Conservation (phyloP, 2,888 invertebrate species). For the Trichogramma evanescens region DNA sequence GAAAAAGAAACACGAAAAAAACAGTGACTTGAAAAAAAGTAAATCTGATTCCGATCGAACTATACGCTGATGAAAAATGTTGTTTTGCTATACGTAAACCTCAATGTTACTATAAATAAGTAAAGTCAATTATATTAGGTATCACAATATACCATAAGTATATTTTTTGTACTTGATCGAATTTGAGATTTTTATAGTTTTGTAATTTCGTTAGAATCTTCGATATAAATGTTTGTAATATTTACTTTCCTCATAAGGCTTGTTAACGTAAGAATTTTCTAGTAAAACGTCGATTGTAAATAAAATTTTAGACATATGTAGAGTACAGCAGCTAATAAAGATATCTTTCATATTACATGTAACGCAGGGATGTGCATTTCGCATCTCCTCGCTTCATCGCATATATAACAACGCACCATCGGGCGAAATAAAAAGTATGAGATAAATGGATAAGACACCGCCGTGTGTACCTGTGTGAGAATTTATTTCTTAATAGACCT, state of each 20-base stretch:
- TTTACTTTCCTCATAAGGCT: no score
- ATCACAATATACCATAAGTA: not conserved
- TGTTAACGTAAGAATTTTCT: no score
- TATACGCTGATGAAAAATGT: not conserved
- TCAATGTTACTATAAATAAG: no score
- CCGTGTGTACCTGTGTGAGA: constrained; percentile 36
- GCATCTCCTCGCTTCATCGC: constrained; percentile 12
- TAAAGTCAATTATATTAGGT: no score
- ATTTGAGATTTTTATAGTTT: not conserved
- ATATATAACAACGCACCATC: not conserved
- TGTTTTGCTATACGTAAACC: no score
- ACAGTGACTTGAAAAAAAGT: not conserved
- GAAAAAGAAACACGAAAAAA: constrained; percentile 39
- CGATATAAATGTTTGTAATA: no score
- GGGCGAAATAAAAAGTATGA: constrained; percentile 34
- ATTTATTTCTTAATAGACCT: constrained; percentile 41
- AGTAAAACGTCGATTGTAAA: constrained; percentile 20
- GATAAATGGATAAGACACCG: constrained; percentile 28
- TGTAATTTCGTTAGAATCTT: not conserved
- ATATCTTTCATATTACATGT: constrained; percentile 12
- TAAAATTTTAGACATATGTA: constrained; percentile 25
- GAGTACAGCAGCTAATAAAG: constrained; percentile 35
- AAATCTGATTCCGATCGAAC: not conserved
- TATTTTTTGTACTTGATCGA: not conserved
- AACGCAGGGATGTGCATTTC: constrained; percentile 19